Conservation (phyloP, 2,113 vertebrate species). For the Microtus richardsoni region DNA sequence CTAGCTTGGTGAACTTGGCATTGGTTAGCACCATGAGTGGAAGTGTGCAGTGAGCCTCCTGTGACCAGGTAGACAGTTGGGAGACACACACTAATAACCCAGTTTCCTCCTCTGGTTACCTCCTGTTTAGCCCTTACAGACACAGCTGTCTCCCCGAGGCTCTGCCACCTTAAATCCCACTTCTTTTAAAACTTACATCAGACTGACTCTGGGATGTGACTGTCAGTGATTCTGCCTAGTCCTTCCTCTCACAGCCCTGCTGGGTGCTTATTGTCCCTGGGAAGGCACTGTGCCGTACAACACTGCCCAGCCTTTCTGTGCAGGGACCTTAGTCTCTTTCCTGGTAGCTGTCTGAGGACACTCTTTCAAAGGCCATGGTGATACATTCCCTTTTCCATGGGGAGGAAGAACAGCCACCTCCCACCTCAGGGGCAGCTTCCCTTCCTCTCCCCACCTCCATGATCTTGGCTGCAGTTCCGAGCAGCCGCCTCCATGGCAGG, state of each 20-base stretch:
- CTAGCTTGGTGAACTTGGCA: background rate
- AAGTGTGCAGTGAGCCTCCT: background rate
- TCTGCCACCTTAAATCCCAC: background rate
- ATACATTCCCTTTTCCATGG: accelerated
- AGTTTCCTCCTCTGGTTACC: accelerated
- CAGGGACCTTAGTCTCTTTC: background rate
- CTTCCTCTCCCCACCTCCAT: background rate
- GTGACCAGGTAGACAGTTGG: accelerated
- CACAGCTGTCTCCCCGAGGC: accelerated
- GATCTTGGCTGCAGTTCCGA: background rate
- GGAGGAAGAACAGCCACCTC: background rate
- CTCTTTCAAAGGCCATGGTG: background rate
- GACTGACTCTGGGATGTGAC: accelerated
- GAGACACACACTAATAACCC: accelerated
- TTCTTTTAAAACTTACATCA: background rate
- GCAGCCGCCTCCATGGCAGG: constrained; percentile 61
- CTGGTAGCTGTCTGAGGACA: background rate
- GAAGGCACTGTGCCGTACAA: background rate
- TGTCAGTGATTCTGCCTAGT: background rate
- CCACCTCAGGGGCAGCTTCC: background rate
- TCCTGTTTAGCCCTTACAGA: accelerated
- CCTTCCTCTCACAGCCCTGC: accelerated
- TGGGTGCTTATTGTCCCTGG: accelerated
- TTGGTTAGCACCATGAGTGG: accelerated
- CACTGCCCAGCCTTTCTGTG: background rate